Conservation (phyloP, 2,113 vertebrate genomes). For the Microcebus jonahi region DNA sequence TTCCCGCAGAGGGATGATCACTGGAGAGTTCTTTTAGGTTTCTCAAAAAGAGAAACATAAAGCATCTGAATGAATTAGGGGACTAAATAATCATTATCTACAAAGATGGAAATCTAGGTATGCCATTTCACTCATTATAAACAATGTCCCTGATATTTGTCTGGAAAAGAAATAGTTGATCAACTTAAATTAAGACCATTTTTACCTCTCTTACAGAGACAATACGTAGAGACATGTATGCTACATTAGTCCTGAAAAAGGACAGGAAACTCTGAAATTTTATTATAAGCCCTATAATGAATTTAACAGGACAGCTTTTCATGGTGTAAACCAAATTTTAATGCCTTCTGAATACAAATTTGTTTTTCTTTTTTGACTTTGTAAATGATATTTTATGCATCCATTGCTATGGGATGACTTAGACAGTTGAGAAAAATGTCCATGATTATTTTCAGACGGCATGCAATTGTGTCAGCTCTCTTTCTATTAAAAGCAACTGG, state of each 20-base stretch:
- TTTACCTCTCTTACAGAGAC: slow-evolving; percentile 70
- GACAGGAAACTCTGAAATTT: slow-evolving; percentile 73
- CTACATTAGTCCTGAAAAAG: slow-evolving; percentile 62
- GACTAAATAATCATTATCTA: slow-evolving; percentile 66
- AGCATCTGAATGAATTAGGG: slow-evolving; percentile 25
- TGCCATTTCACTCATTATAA: slow-evolving; percentile 61
- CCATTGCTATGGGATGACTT: slow-evolving; percentile 30
- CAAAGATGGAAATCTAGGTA: slow-evolving; percentile 58
- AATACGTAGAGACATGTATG: slow-evolving; percentile 40
- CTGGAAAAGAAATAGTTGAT: slow-evolving; percentile 78
- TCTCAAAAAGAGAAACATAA: slow-evolving; percentile 62
- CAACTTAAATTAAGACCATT: slow-evolving; percentile 73
- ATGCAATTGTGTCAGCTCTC: neutral
- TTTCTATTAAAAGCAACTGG: neutral
- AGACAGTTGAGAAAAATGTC: slow-evolving; percentile 50
- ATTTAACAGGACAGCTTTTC: slow-evolving; percentile 73
- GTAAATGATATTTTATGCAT: slow-evolving; percentile 47
- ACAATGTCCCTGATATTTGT: slow-evolving; percentile 46
- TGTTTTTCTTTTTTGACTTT: slow-evolving; percentile 35
- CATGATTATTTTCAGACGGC: neutral
- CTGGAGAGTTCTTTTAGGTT: too few relatives aligned
- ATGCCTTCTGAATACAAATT: slow-evolving; percentile 74
- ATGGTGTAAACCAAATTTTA: slow-evolving; percentile 48
- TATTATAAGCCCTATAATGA: slow-evolving; percentile 71
- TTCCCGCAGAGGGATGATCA: too few relatives aligned